A percentile compares a stretch with the other conserved stretches of the same genome.
These are phyloP conservation scores for Molorchus minor DNA, from an alignment of 2,888 invertebrate genomes.

Conservation along the genomic window DNA sequence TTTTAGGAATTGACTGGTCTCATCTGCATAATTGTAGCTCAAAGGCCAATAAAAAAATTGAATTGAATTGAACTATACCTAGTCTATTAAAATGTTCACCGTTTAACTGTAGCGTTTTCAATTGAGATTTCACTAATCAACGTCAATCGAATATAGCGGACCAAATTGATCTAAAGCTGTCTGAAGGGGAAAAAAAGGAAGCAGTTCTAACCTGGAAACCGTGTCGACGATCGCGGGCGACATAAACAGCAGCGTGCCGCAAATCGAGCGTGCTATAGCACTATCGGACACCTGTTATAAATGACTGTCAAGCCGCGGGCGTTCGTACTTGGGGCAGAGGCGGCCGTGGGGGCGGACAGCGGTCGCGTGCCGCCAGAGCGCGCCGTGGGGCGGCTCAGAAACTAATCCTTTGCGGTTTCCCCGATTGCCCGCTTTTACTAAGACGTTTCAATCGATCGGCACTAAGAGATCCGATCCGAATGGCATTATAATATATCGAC, in stretches of 20 bases:
- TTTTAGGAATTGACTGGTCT: no score
- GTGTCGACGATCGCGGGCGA: conserved; percentile 7
- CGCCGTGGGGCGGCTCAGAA: conserved; percentile 44
- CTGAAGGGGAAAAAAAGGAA: no score
- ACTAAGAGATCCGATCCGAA: conserved; percentile 19
- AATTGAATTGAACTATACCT: no score
- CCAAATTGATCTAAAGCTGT: no score
- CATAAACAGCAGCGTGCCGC: conserved; percentile 6
- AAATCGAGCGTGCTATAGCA: conserved; percentile 22
- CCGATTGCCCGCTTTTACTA: conserved; percentile 21
- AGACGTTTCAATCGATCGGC: conserved; percentile 32
- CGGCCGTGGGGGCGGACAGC: conserved; percentile 55
- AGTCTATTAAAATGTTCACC: no score
- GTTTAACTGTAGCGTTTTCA: no score
- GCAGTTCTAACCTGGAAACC: no score
- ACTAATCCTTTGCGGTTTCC: conserved; percentile 39
- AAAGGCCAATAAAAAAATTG: no score
- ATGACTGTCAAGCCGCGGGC: conserved; percentile 19
- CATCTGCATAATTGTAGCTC: no score
- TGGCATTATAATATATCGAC: conserved; percentile 10
- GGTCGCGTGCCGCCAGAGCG: conserved; percentile 57
- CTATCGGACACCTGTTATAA: conserved; percentile 23
- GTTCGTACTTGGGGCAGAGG: conserved; percentile 15
- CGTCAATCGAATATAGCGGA: no score
- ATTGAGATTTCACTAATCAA: no score